Evolutionary conservation across 92 coral and sea anemone species (phyloP), one percentile per base, ranked within the genome.

Genomic region (Montipora capitata): DNA sequence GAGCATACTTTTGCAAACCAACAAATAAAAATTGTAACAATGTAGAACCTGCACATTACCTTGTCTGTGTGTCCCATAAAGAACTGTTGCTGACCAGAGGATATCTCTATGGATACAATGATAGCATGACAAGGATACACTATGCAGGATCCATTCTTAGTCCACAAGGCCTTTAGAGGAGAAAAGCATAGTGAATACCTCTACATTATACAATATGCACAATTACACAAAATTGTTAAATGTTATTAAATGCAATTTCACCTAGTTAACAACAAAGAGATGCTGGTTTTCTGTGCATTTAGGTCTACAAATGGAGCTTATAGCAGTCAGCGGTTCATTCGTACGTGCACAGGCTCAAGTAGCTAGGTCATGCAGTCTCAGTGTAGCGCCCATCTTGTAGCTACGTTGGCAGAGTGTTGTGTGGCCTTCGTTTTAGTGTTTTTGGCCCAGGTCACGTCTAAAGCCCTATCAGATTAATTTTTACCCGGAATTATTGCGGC

Each of bases 61-160:
- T 98, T 96, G 56, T 98, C 98, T 45, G 98, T 98, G 65, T 98
- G 98, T n/a, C 99, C 99, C 77, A 89, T 90, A 72, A 98, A 89
- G 82, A 98, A 98, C 69, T 95, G 96, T 64, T 98, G 99, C 73
- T 90, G 94, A 41, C 97, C 99, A 45, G 98, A 81, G 7, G 98
- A 79, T 49, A 98, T 91, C 13, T 98, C 99, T 96, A 91, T 94
- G 45, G 96, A 92, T 3, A 96, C 98, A 45, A 98, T 94, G 66
- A 98, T 94, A 38, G 99, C 99, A 75, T 98, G 99, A 66, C 99
- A 94, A 6, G 99, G 99, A 82, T 98, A 98, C 43, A 98, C 94
- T 38, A 94, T 85, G 15, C 74, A 70, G 8, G 95, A 91, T 38
- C 99, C 99, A 85, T 94, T 96, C 88, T 90, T 90, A 11, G 96